Evolutionary conservation across 2,113 vertebrate species (phyloP).

Genomic region (Cyrtonyx montezumae): DNA sequence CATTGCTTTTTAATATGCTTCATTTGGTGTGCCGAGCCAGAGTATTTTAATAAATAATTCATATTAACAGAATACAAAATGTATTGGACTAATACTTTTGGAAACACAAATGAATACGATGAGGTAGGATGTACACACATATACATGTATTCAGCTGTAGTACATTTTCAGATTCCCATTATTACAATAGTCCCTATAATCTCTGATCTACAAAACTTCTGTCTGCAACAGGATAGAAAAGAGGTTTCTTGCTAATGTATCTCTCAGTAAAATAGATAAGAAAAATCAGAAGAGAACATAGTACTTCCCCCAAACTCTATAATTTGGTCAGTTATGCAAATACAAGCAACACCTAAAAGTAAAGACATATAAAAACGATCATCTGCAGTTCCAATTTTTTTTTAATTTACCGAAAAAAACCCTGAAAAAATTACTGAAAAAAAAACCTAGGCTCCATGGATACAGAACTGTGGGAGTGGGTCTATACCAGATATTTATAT

Average conservation of each 20-base stretch:
- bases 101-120: not conserved
- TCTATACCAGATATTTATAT: not conserved
- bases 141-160: not conserved
- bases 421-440: too few species aligned
- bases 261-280: not conserved
- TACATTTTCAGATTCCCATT: constrained; percentile 4
- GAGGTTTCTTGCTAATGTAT: not conserved
- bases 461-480: not conserved
- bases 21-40: not conserved
- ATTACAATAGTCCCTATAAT: not conserved
- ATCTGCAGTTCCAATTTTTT: not conserved
- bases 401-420: not conserved
- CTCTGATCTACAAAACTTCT: not conserved
- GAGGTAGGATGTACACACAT: not conserved
- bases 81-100: constrained; percentile 23
- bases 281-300: not conserved
- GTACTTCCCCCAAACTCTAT: not conserved
- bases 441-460: not conserved
- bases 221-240: not conserved
- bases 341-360: not conserved
- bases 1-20: not conserved
- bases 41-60: constrained; percentile 55
- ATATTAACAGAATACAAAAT: constrained; percentile 5
- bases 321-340: not conserved
- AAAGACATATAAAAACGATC: not conserved